A percentile compares a stretch with the other conserved stretches of the same genome.
Evolutionary conservation across 2,113 vertebrate species (phyloP).

Genomic region (Tragelaphus scriptus): DNA sequence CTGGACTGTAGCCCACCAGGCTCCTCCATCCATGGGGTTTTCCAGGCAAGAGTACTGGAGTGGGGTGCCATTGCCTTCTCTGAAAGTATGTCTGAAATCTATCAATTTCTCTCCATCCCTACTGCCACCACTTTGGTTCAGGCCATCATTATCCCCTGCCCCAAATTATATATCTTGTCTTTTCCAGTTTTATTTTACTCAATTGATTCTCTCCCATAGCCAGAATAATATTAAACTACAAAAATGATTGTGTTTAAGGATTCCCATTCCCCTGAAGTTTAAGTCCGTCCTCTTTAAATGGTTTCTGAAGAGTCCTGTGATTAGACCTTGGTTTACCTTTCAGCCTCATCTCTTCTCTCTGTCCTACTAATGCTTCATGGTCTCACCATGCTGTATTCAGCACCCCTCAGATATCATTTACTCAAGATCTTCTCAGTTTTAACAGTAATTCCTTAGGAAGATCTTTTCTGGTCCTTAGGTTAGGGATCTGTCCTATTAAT

Average conservation of each 20-base stretch:
- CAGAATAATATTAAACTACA: background rate
- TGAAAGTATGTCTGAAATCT: background rate
- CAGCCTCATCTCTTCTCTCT: background rate
- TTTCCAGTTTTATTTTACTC: slow-evolving; percentile 1
- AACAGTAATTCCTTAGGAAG: background rate
- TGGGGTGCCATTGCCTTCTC: too few relatives aligned
- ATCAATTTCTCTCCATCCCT: background rate
- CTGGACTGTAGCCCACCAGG: too few relatives aligned
- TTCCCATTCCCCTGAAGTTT: background rate
- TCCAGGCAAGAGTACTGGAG: too few relatives aligned
- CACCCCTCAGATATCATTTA: background rate
- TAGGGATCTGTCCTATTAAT: background rate
- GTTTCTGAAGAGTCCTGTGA: background rate
- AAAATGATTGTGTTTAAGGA: background rate
- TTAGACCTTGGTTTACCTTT: background rate
- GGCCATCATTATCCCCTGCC: background rate
- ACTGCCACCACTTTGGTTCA: background rate
- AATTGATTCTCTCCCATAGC: background rate
- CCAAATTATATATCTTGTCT: background rate
- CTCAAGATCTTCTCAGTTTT: background rate
- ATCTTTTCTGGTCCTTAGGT: background rate
- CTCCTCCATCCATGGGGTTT: too few relatives aligned
- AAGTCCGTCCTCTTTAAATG: background rate
- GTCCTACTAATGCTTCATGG: background rate
- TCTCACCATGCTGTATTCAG: background rate